Conservation (phyloP, 2,113 vertebrate species). For the Oryzias celebensis region DNA sequence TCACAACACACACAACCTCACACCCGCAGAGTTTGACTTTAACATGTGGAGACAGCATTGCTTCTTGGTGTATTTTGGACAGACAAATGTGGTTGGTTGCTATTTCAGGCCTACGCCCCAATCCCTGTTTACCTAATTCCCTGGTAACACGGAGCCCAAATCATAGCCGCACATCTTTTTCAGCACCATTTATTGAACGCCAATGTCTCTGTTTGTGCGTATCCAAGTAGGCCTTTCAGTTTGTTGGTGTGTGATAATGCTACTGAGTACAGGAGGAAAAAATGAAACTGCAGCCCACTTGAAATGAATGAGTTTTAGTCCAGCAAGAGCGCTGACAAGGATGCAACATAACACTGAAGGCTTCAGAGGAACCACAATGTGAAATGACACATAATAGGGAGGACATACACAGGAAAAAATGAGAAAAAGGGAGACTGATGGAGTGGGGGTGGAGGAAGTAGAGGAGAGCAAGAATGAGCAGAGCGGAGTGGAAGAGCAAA, state of each 20-base stretch:
- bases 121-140: constrained; percentile 28
- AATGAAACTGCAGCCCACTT: not conserved
- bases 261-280: constrained; percentile 3
- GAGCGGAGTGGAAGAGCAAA: constrained; percentile 48
- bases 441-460: not conserved
- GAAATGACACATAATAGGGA: constrained; percentile 8
- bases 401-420: constrained; percentile 23
- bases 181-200: constrained; percentile 8
- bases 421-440: constrained; percentile 12
- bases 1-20: constrained; percentile 41
- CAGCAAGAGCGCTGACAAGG: not conserved
- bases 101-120: constrained; percentile 17
- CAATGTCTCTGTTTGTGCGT: constrained; percentile 1
- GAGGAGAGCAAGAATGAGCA: constrained; percentile 36
- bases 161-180: constrained; percentile 17
- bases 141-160: constrained; percentile 23
- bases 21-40: constrained; percentile 21
- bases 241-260: not conserved
- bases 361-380: constrained; percentile 34
- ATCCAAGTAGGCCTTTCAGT: not conserved
- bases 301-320: not conserved
- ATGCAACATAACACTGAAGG: constrained; percentile 21
- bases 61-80: constrained; percentile 25
- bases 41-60: constrained; percentile 34
- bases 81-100: constrained; percentile 27